These are phyloP conservation scores for Meandrina meandrites DNA, from an alignment of 92 coral and sea anemone genomes.

Conservation along the genomic window DNA sequence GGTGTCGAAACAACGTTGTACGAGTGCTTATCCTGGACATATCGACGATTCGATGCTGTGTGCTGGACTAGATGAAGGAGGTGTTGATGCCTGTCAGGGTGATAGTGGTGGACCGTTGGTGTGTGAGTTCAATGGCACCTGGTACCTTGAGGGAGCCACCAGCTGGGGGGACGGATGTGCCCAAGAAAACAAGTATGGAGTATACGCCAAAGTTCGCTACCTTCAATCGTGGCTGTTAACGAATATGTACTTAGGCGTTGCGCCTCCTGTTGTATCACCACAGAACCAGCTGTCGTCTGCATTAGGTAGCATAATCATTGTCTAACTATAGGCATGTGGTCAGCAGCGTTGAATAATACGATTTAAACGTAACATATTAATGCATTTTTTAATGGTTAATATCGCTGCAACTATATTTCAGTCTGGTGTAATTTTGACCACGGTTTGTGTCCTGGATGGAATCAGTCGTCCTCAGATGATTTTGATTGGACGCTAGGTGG, in stretches of 20 bases:
- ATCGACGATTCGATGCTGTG: slow-evolving; percentile 31
- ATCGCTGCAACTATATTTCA: too few relatives aligned
- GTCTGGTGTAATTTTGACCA: background rate
- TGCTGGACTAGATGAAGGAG: slow-evolving; percentile 34
- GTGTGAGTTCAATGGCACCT: background rate
- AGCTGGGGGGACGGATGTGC: background rate
- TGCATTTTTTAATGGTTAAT: background rate
- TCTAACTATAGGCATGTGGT: background rate
- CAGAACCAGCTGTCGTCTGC: background rate
- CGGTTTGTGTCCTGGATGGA: background rate
- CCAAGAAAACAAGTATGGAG: background rate
- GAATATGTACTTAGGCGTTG: background rate
- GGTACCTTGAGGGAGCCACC: background rate
- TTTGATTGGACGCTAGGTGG: background rate
- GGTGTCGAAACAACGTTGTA: background rate
- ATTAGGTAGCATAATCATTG: background rate
- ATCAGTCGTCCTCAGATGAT: background rate
- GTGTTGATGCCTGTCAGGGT: slow-evolving; percentile 27
- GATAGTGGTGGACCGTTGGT: slow-evolving; percentile 15
- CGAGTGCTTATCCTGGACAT: background rate
- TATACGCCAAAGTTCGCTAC: background rate
- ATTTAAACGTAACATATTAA: too few relatives aligned
- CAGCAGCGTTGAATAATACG: too few relatives aligned
- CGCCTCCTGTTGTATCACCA: background rate
- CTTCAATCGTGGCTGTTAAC: background rate